Conservation (phyloP, 1,140 invertebrate species). For the Helicorthomorpha holstii region DNA sequence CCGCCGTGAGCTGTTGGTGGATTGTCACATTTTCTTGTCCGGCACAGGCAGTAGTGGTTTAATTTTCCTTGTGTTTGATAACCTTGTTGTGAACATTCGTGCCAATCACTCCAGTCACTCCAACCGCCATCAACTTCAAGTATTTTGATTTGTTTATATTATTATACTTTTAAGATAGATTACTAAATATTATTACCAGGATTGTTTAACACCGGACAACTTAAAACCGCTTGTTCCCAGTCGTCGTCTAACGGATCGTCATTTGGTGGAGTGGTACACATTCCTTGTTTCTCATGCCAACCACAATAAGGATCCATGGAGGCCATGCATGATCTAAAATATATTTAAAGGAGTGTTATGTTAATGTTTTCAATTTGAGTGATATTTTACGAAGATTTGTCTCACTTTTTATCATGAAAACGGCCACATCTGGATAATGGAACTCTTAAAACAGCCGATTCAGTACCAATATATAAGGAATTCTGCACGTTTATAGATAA, state of each 20-base stretch:
- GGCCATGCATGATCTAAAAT: slow-evolving; percentile 46
- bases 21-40: slow-evolving; percentile 58
- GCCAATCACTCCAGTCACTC: slow-evolving; percentile 53
- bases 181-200: slow-evolving; percentile 18
- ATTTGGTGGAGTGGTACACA: slow-evolving; percentile 46
- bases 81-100: slow-evolving; percentile 31
- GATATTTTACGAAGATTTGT: slow-evolving; percentile 3
- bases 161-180: background rate
- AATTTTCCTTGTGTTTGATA: slow-evolving; percentile 14
- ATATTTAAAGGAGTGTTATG: background rate
- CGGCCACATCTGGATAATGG: slow-evolving; percentile 56
- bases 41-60: slow-evolving; percentile 63
- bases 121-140: slow-evolving; percentile 45
- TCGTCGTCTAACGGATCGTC: slow-evolving; percentile 38
- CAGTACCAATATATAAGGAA: slow-evolving; percentile 65
- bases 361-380: background rate
- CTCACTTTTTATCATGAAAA: slow-evolving; percentile 37
- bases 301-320: slow-evolving; percentile 87
- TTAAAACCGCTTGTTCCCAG: slow-evolving; percentile 51
- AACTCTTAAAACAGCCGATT: slow-evolving; percentile 46
- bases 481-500: slow-evolving; percentile 30
- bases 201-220: slow-evolving; percentile 41
- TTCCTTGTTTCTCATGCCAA: slow-evolving; percentile 57
- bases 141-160: background rate
- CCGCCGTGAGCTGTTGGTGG: slow-evolving; percentile 65